Evolutionary conservation across 2,888 invertebrate genomes (phyloP).

Genomic region (Cacoxenus indagator): DNA sequence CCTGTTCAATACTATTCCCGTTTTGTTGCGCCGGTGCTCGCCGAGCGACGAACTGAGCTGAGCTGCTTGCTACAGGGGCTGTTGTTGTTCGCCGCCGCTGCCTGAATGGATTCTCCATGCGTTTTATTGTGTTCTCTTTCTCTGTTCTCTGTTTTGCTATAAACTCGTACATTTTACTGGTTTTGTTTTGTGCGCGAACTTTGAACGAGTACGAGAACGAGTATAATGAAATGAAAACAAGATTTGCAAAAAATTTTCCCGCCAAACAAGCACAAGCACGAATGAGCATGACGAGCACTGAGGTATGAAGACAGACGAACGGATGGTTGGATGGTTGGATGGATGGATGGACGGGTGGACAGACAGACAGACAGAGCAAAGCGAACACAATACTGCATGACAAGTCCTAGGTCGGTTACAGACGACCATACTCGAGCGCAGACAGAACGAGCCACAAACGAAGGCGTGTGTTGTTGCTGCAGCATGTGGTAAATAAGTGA

Average conservation of each 20-base stretch:
- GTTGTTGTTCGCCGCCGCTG: constrained; percentile 36
- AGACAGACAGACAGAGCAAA: constrained; percentile 31
- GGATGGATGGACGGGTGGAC: constrained; percentile 28
- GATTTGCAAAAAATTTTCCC: constrained; percentile 53
- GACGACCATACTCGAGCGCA: constrained; percentile 38
- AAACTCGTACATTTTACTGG: constrained; percentile 35
- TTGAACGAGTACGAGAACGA: constrained; percentile 11
- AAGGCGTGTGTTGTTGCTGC: neutral
- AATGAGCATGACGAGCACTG: constrained; percentile 36
- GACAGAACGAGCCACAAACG: neutral
- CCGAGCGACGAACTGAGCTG: neutral
- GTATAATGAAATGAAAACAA: constrained; percentile 35
- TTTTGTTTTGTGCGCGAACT: constrained; percentile 27
- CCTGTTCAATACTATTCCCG: constrained; percentile 54
- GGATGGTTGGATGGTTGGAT: constrained; percentile 9
- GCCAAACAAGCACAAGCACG: constrained; percentile 51
- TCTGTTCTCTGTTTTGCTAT: constrained; percentile 55
- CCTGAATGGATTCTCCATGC: constrained; percentile 5
- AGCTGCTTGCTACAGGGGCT: constrained; percentile 36
- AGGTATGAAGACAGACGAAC: constrained; percentile 15
- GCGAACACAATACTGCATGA: constrained; percentile 60
- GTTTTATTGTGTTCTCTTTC: constrained; percentile 12
- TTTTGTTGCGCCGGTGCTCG: constrained; percentile 46
- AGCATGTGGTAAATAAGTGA: no score
- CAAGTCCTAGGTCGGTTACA: constrained; percentile 69